A percentile compares a stretch with the other conserved stretches of the same genome.
These are phyloP conservation scores for Stigmatopora argus DNA, from an alignment of 2,113 vertebrate genomes.

Conservation along the genomic window DNA sequence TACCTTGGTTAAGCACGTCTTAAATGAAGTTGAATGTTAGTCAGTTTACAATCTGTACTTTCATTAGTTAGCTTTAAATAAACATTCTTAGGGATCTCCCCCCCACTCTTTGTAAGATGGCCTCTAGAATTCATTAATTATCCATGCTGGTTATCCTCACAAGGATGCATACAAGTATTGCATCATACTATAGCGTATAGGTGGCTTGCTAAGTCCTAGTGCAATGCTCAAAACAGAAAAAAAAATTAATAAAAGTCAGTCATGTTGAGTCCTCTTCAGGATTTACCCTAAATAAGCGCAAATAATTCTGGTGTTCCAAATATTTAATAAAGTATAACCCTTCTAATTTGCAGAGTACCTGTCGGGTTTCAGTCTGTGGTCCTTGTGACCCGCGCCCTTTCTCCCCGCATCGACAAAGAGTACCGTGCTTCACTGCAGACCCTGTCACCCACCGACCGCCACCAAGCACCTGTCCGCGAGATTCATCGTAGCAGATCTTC, in stretches of 20 bases:
- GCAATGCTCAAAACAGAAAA: neutral
- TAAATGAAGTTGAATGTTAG: neutral
- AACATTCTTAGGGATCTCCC: neutral
- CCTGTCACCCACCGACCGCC: constrained; percentile 58
- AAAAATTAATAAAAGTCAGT: neutral
- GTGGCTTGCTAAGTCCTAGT: neutral
- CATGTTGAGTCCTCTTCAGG: neutral
- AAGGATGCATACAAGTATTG: too few species aligned
- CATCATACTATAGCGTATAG: neutral
- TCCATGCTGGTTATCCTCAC: too few species aligned
- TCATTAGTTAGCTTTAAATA: neutral
- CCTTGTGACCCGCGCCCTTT: constrained; percentile 71
- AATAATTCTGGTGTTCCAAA: neutral
- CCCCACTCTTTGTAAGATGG: neutral
- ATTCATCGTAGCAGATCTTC: constrained; percentile 56
- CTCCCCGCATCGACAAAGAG: constrained; percentile 74
- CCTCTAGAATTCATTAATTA: neutral
- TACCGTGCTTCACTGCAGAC: constrained; percentile 71
- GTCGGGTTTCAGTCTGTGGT: constrained; percentile 74
- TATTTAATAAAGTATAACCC: neutral
- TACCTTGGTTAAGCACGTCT: neutral
- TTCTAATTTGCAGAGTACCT: constrained; percentile 59
- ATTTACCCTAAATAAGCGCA: neutral
- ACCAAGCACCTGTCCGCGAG: constrained; percentile 61
- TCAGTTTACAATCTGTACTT: neutral